These are phyloP conservation scores for Orthosia cruda DNA, from an alignment of 2,888 invertebrate genomes.

Conservation along the genomic window DNA sequence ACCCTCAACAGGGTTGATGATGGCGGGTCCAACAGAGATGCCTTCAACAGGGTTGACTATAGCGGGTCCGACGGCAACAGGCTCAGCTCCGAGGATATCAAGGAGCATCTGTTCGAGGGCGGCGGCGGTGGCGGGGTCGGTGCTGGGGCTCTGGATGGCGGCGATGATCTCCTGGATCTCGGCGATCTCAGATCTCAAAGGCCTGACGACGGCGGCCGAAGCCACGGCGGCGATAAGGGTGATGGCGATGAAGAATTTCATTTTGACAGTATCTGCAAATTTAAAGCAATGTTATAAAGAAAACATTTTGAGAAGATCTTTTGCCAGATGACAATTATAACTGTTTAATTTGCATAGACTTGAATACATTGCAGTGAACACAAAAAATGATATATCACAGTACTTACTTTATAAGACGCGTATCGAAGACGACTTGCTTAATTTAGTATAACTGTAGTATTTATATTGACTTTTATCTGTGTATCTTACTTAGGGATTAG, in stretches of 20 bases:
- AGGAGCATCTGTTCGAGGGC: constrained; percentile 65
- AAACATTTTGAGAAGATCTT: neutral
- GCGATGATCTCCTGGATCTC: constrained; percentile 77
- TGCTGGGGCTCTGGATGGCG: constrained; percentile 81
- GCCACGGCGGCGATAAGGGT: constrained; percentile 82
- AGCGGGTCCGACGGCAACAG: constrained; percentile 57
- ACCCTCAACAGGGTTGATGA: constrained; percentile 49
- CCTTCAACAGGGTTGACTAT: constrained; percentile 50
- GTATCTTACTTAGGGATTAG: constrained; percentile 20
- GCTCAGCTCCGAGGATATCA: constrained; percentile 49
- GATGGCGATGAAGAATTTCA: constrained; percentile 84
- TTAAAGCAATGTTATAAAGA: neutral
- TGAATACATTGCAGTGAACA: neutral
- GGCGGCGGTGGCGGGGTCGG: constrained; percentile 79
- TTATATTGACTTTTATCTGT: constrained; percentile 41
- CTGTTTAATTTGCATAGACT: no score
- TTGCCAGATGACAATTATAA: neutral
- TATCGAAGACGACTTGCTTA: constrained; percentile 57
- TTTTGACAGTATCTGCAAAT: constrained; percentile 72
- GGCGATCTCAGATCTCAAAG: constrained; percentile 63
- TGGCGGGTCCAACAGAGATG: constrained; percentile 58
- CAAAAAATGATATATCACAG: neutral
- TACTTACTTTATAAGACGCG: constrained; percentile 52
- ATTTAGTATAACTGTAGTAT: constrained; percentile 5
- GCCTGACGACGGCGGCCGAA: constrained; percentile 73